Percentiles rank a stretch among this genome's conserved stretches.
These are phyloP conservation scores for Ameiurus melas DNA, from an alignment of 2,113 vertebrate genomes.

Conservation along the genomic window DNA sequence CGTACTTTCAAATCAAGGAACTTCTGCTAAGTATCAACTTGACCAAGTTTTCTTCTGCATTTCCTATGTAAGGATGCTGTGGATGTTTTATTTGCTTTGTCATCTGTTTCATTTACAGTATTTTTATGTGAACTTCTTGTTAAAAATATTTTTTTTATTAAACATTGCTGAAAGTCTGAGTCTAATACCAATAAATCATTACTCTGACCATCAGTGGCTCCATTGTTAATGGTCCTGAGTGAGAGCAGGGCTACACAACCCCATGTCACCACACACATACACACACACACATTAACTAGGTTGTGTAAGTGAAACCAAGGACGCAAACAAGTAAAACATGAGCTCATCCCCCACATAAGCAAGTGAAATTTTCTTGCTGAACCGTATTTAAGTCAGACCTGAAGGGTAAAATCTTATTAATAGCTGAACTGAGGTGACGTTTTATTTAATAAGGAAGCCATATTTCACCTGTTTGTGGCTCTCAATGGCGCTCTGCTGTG, in stretches of 20 bases:
- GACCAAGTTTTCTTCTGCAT: not conserved
- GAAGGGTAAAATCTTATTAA: not conserved
- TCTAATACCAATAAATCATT: slow-evolving; percentile 36
- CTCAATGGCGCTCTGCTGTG: not conserved
- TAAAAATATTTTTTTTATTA: not conserved
- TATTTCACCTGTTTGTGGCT: not conserved
- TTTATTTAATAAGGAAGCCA: not conserved
- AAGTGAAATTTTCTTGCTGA: not conserved
- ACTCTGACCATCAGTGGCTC: slow-evolving; percentile 6
- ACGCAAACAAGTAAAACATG: not conserved
- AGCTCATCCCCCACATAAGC: not conserved
- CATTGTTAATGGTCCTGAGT: not conserved
- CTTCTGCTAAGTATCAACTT: not conserved
- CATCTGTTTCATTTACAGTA: not conserved
- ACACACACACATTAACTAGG: slow-evolving; percentile 10
- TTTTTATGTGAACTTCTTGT: not conserved
- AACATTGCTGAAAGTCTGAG: slow-evolving; percentile 8
- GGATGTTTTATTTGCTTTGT: not conserved
- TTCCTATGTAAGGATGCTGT: not conserved
- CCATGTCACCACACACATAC: not conserved
- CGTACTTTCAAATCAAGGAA: not conserved
- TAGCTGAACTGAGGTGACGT: not conserved
- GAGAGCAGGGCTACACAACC: not conserved
- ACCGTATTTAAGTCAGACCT: not conserved
- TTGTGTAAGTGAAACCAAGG: slow-evolving; percentile 20